Base-by-base conservation (phyloP, 2,113 vertebrate genomes). In the Zosterops hypoxanthus region DNA sequence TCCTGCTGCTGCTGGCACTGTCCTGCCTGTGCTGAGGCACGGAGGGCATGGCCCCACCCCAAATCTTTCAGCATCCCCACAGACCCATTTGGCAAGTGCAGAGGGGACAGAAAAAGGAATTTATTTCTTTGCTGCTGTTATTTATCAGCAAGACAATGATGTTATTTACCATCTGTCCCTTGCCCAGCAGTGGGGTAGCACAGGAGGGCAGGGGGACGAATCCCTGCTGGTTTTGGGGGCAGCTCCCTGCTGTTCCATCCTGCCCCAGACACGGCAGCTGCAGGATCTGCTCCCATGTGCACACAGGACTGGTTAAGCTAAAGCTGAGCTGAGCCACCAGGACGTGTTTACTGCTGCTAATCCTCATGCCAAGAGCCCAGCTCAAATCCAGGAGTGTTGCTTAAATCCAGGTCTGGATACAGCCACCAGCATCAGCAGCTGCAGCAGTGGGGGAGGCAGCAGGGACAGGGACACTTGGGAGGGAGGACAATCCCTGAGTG, bases 11-110 rank as follows among this genome's bases (percentile, higher is more conserved):
- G 44, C 72, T n/a, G 26, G 50, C 66, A 56, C 41, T 3, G 1
- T 56, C 34, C 61, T 56, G 56, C 33, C 81, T 14, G 17, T n/a
- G 23, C 46, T 29, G 36, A 17, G 26, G 34, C 50, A 33, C 0
- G 0, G 34, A 17, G 14, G 20, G 6, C 39, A 21, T 0, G 2
- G 72, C n/a, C 42, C 42, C 15, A 18, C 17, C 78, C 52, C 63
- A 71, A 71, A 63, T 4, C 68, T 60, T 29, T 36, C 68, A 44
- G 73, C 69, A 42, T 25, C 39, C 29, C 36, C 6, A 1, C 1
- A 46, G 44, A 46, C 19, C 34, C 29, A 14, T 0, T 6, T 8
- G 0, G 0, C 24, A 42, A 25, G 31, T 0, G 0, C 8, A 21
- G 56, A 47, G 22, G 29, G 49, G 49, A 60, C 44, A 55, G 28